Evolutionary conservation across 2,113 vertebrate genomes (phyloP).

Genomic region (Delphinapterus leucas): DNA sequence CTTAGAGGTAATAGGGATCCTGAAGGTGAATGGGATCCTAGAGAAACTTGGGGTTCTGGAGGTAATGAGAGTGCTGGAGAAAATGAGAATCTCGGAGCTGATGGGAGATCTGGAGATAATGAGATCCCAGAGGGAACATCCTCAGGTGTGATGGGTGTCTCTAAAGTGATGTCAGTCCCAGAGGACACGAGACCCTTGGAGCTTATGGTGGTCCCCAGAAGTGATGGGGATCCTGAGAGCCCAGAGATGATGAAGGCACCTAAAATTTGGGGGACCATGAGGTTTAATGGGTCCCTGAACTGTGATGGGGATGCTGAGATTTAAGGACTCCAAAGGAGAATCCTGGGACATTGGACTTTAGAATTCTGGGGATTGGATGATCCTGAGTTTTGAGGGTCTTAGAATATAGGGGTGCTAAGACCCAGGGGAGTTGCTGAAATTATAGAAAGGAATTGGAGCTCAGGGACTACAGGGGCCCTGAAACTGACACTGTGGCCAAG

Average conservation of each 20-base stretch:
- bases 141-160: neutral
- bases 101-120: neutral
- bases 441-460: neutral
- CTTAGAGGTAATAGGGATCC: neutral
- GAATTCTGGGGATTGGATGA: neutral
- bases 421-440: neutral
- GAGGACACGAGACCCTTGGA: neutral
- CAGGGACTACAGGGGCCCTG: neutral
- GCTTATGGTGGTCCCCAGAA: neutral
- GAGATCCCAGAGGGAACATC: neutral
- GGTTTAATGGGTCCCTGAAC: neutral
- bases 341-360: neutral
- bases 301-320: neutral
- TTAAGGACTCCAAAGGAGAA: neutral
- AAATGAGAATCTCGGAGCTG: neutral
- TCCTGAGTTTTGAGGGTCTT: neutral
- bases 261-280: neutral
- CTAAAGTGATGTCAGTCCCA: neutral
- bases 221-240: neutral
- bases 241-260: neutral
- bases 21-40: neutral
- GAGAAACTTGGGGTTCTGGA: neutral
- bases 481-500: neutral
- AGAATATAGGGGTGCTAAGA: neutral
- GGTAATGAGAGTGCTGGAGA: neutral